These are phyloP conservation scores for Noctua janthina DNA, from an alignment of 2,888 invertebrate genomes.

Conservation along the genomic window DNA sequence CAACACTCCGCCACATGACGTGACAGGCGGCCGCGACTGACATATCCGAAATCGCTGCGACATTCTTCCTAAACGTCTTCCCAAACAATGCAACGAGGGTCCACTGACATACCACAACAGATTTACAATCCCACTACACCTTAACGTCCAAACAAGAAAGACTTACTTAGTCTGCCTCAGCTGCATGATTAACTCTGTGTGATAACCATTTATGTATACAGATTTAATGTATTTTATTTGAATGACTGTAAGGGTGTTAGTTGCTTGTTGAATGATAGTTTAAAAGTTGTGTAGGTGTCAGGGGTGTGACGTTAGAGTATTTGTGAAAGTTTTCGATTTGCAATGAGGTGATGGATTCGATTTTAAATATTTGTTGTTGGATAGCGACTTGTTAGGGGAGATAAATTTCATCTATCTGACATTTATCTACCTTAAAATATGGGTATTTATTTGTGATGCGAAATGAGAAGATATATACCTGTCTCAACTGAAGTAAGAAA, in stretches of 20 bases:
- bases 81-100: conserved; percentile 82
- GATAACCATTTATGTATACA: conserved; percentile 43
- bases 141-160: background rate
- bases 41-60: conserved; percentile 88
- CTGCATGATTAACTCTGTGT: conserved; percentile 38
- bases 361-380: conserved; percentile 82
- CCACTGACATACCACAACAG: conserved; percentile 63
- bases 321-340: conserved; percentile 78
- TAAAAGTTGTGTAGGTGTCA: conserved; percentile 44
- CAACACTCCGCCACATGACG: conserved; percentile 76
- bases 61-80: conserved; percentile 85
- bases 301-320: conserved; percentile 70
- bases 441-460: background rate
- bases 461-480: background rate
- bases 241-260: conserved; percentile 63
- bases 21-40: conserved; percentile 85
- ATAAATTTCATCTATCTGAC: conserved; percentile 13
- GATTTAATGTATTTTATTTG: conserved; percentile 56
- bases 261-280: conserved; percentile 53
- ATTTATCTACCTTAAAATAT: conserved; percentile 36
- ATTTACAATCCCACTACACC: conserved; percentile 1
- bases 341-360: conserved; percentile 81
- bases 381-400: conserved; percentile 70
- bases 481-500: background rate
- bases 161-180: conserved; percentile 14